phyloP scores from a whole-genome alignment of 2,888 invertebrate species.

The Parasteatoda lunata region DNA sequence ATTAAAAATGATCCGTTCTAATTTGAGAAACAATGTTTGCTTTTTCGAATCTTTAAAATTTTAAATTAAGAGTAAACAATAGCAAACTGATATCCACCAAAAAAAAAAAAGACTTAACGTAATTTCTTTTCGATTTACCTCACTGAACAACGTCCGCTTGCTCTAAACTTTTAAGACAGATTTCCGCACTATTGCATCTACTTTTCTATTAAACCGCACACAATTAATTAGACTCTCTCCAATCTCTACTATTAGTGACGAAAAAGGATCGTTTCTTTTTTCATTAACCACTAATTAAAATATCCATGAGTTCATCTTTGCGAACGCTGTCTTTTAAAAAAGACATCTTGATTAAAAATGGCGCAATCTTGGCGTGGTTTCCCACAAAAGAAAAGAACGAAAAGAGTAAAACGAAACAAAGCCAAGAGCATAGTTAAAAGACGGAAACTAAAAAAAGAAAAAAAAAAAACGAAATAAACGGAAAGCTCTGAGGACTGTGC shows the following conservation, averaged over 20 bases:
- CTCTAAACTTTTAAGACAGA: not conserved
- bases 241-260: conserved; percentile 24
- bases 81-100: too few relatives aligned
- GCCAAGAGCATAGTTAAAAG: not conserved
- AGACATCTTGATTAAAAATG: conserved; percentile 61
- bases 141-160: not conserved
- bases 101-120: not conserved
- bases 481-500: not conserved
- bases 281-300: conserved; percentile 46
- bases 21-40: too few relatives aligned
- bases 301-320: conserved; percentile 6
- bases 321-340: conserved; percentile 24
- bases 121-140: conserved; percentile 10
- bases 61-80: too few relatives aligned
- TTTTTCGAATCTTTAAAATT: too few relatives aligned
- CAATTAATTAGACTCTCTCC: conserved; percentile 26
- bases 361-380: conserved; percentile 19
- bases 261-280: conserved; percentile 18
- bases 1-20: too few relatives aligned
- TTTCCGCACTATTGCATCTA: conserved; percentile 11
- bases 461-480: conserved; percentile 29
- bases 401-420: conserved; percentile 21
- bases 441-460: conserved; percentile 17
- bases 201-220: conserved; percentile 12
- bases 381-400: conserved; percentile 17